phyloP scores from a whole-genome alignment of 2,888 invertebrate species.

The Xestia xanthographa region DNA sequence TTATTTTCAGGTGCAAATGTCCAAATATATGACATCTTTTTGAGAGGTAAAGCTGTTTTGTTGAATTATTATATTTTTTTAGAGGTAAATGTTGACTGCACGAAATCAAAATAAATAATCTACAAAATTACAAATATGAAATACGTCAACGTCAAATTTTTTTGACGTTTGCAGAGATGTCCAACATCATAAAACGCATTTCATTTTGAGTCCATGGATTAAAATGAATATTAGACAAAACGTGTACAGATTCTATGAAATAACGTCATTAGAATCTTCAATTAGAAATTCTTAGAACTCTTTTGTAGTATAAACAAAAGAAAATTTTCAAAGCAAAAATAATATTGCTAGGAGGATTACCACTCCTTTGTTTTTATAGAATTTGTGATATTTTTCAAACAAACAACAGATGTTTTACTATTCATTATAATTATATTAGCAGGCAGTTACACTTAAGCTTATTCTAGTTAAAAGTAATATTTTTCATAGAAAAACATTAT shows the following conservation, averaged over 20 bases:
- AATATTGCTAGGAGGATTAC: not conserved
- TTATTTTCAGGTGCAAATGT: slow-evolving; percentile 72
- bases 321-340: not conserved
- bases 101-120: not conserved
- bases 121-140: too few relatives aligned
- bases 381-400: slow-evolving; percentile 19
- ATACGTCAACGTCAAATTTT: not conserved
- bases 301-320: not conserved
- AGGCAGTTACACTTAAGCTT: not conserved
- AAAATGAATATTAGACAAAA: not conserved
- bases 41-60: not conserved
- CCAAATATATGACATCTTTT: slow-evolving; percentile 75
- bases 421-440: slow-evolving; percentile 6
- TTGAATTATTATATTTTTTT: not conserved
- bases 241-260: not conserved
- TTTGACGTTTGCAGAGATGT: slow-evolving; percentile 15
- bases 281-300: not conserved
- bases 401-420: not conserved
- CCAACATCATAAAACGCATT: not conserved
- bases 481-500: not conserved
- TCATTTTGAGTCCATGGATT: slow-evolving; percentile 20
- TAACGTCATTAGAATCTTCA: not conserved
- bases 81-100: too few relatives aligned
- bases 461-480: not conserved
- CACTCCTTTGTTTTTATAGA: not conserved